Evolutionary conservation across 2,797 vertebrate genomes (phyloP), one percentile per base, ranked within the genome.

Genomic region (Sus cebifrons): DNA sequence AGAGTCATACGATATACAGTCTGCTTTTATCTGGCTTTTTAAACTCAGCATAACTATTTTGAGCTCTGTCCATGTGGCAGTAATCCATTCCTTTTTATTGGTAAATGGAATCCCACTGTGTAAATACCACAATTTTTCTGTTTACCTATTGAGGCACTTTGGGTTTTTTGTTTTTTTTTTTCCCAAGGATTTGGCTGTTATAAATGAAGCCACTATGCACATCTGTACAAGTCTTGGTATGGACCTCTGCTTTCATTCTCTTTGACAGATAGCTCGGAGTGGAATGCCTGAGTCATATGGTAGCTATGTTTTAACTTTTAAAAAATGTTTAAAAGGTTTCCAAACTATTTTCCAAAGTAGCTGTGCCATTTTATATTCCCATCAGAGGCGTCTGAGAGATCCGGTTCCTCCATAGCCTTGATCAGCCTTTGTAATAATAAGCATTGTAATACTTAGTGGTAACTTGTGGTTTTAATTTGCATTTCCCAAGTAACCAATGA

Each of bases 401-500:
- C 20, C 9, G 16, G 20, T 29, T 84, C 44, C 17, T 91, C 27
- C 21, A 20, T 18, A 10, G 70, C 62, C 25, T 71, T 54, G 73
- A 54, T 11, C 29, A 40, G 12, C 29, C 49, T 89, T 40, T 90
- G 23, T 23, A 12, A 20, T 74, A 54, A 14, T 18, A 65, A 74
- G 6, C 49, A 36, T 52, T 6, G 23, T 85, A 21, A 4, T 65
- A 12, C 70, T 44, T n/a, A 25, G 21, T n/a, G 49, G 2, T 67
- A 60, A 36, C 29, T 73, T 12, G 4, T 58, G 18, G 67, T 49
- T 89, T 89, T 49, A 73, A 67, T 52, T 29, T 73, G 29, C 67
- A 71, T 89, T 96, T 86, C 5, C 74, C n/a, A 23, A 25, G 52
- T 74, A 74, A 96, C 52, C 17, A 52, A 62, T 74, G 56, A 86